phyloP scores from a whole-genome alignment of 2,888 invertebrate genomes.

The Cosmia trapezina region DNA sequence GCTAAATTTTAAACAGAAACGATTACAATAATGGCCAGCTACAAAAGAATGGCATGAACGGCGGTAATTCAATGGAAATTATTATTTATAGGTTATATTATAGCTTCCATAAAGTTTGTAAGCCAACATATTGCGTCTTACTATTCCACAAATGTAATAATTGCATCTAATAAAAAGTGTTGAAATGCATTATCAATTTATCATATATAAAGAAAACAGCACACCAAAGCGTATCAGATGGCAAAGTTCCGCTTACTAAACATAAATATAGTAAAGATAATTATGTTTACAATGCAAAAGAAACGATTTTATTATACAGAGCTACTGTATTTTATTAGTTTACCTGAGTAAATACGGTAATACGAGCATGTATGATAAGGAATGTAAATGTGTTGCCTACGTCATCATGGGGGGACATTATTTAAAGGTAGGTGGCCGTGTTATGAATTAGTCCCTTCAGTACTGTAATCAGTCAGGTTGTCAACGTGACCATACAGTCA shows the following conservation, averaged over 20 bases:
- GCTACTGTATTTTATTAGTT: constrained; percentile 50
- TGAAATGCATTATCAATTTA: constrained; percentile 24
- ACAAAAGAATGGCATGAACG: not conserved
- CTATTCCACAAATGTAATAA: constrained; percentile 9
- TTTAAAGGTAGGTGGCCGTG: not conserved
- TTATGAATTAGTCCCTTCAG: constrained; percentile 57
- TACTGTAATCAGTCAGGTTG: constrained; percentile 43
- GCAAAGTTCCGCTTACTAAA: constrained; percentile 18
- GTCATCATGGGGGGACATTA: constrained; percentile 14
- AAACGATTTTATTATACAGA: constrained; percentile 28
- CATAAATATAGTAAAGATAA: constrained; percentile 40
- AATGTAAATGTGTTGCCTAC: constrained; percentile 26
- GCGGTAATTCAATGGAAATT: not conserved
- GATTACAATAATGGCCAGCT: not conserved
- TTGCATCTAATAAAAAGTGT: constrained; percentile 30
- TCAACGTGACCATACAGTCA: constrained; percentile 13
- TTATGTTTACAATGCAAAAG: constrained; percentile 36
- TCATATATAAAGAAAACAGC: constrained; percentile 25
- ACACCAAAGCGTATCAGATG: constrained; percentile 2
- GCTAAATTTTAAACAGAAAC: not conserved
- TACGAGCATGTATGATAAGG: constrained; percentile 36
- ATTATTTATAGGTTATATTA: not conserved
- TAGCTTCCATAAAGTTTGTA: not conserved
- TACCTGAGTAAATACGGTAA: constrained; percentile 38
- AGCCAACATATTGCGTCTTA: not conserved